Percentiles rank a stretch among this genome's conserved stretches.
Conservation (phyloP, 2,888 invertebrate species). For the Phrixothrix hirtus region DNA sequence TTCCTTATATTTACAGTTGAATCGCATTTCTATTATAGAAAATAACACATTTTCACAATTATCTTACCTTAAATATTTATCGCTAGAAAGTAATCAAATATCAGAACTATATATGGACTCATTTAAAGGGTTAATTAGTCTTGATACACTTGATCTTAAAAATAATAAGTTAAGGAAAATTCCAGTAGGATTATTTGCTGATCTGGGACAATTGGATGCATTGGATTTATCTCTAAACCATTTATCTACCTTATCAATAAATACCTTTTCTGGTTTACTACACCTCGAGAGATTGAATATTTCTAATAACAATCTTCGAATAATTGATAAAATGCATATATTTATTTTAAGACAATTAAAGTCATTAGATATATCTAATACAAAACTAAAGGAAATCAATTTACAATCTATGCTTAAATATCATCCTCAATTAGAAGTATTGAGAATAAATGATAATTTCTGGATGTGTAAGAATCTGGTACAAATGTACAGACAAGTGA, state of each 20-base stretch:
- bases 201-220: constrained; percentile 1
- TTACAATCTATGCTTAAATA: constrained; percentile 7
- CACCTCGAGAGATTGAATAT: constrained; percentile 7
- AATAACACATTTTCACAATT: constrained; percentile 14
- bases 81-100: constrained; percentile 14
- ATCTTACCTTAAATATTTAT: constrained; percentile 2
- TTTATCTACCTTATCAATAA: not conserved
- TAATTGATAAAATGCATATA: constrained; percentile 1
- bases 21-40: constrained; percentile 15
- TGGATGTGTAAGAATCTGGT: constrained; percentile 11
- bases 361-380: constrained; percentile 9
- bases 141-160: constrained; percentile 5
- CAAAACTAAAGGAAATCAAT: constrained; percentile 7
- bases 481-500: constrained; percentile 8
- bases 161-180: constrained; percentile 9
- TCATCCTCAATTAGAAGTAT: not conserved
- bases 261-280: constrained; percentile 10
- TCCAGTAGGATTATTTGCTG: constrained; percentile 7
- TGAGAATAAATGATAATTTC: constrained; percentile 14
- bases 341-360: constrained; percentile 5
- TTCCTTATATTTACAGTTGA: constrained; percentile 4
- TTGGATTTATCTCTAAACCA: constrained; percentile 14
- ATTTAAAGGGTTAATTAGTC: constrained; percentile 10
- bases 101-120: constrained; percentile 4
- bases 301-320: constrained; percentile 6